phyloP scores from a whole-genome alignment of 2,797 vertebrate genomes.

The Heliangelus exortis region DNA sequence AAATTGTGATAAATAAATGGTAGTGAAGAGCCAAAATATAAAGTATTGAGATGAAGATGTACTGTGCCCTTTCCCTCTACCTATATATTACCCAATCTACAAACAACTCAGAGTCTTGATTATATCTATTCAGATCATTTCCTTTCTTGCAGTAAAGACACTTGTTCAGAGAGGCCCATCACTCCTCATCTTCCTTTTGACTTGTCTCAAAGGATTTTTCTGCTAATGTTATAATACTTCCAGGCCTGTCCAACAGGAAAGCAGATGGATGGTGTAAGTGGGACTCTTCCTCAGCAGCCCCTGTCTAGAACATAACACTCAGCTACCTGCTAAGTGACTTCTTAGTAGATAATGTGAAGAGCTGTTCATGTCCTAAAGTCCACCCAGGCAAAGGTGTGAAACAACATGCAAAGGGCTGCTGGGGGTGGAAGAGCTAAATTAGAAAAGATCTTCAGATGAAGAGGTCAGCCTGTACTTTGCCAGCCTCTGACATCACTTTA shows the following conservation, averaged over 20 bases:
- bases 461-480: not conserved
- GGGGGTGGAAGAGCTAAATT: not conserved
- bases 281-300: not conserved
- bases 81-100: not conserved
- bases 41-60: not conserved
- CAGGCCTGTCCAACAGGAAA: not conserved
- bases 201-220: not conserved
- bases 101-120: not conserved
- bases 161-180: not conserved
- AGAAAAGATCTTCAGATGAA: not conserved
- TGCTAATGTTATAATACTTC: not conserved
- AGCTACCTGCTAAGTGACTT: not conserved
- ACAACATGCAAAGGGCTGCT: not conserved
- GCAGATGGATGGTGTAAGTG: not conserved
- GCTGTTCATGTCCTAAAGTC: not conserved
- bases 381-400: not conserved
- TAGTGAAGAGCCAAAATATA: not conserved
- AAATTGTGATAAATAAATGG: conserved; percentile 14
- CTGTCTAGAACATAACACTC: not conserved
- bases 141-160: not conserved
- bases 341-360: not conserved
- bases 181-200: not conserved
- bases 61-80: not conserved
- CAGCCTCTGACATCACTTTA: not conserved
- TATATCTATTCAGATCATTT: not conserved